Conservation (phyloP, 2,797 vertebrate genomes). For the Taeniopygia guttata region DNA sequence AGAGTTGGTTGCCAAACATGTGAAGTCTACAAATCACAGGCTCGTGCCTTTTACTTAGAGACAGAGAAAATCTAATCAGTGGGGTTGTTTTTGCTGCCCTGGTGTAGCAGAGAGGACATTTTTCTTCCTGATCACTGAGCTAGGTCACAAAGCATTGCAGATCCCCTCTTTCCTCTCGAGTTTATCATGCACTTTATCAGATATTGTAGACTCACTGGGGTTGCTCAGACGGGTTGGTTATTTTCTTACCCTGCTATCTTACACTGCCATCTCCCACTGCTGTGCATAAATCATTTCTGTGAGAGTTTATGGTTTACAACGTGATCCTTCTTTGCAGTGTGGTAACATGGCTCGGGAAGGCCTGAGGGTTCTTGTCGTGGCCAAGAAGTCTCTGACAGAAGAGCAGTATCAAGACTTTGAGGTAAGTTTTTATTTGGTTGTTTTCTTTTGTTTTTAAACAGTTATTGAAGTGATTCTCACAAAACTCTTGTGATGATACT, state of each 20-base stretch:
- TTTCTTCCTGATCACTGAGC: not conserved
- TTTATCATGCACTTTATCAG: conserved; percentile 50
- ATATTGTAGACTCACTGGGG: not conserved
- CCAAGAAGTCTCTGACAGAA: conserved; percentile 95
- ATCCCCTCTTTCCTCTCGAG: not conserved
- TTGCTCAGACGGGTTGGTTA: not conserved
- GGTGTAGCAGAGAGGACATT: not conserved
- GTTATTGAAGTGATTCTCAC: not conserved
- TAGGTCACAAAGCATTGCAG: not conserved
- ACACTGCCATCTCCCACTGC: not conserved
- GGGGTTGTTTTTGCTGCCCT: not conserved
- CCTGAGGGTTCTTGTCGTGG: conserved; percentile 92
- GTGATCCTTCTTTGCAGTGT: conserved; percentile 78
- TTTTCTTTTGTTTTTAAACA: not conserved
- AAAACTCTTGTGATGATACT: not conserved
- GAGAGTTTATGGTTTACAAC: not conserved
- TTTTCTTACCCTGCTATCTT: conserved; percentile 26
- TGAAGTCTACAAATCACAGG: not conserved
- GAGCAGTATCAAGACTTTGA: conserved; percentile 99
- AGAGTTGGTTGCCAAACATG: not conserved
- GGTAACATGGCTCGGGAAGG: conserved; percentile 99
- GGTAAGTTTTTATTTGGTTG: conserved; percentile 69
- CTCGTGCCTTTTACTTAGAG: not conserved
- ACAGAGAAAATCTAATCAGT: not conserved
- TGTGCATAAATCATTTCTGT: conserved; percentile 11